Evolutionary conservation across 2,797 vertebrate species (phyloP), one percentile per base, ranked within the genome.

Genomic region (Helarctos malayanus): DNA sequence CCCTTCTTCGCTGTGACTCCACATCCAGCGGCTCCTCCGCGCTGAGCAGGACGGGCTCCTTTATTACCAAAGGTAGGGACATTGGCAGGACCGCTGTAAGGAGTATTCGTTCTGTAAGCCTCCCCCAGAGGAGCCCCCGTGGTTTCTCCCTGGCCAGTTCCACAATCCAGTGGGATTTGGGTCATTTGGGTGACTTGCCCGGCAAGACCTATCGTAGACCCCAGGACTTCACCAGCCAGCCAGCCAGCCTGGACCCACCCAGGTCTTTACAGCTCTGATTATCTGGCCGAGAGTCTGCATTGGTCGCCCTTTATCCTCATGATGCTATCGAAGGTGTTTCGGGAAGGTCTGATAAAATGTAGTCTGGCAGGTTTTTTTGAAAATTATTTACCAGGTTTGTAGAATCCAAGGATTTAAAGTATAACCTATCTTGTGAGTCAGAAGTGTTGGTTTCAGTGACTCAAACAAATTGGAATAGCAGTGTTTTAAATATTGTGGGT

Each of bases 1-100:
- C 99, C 0, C 99, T 99, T 91, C 99, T 99, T 84, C 99, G 99
- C 96, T 99, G 99, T 3, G 99, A 99, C 98, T 99, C 99, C 93
- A 99, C 99, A 52, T 99, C 99, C 98, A 99, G 99, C 23, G 99
- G 99, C 95, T 99, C 99, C 98, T 99, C 99, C 0, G 99, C 99
- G 14, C 99, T 99, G 94, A 99, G 99, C 98, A 99, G 99, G 97
- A 99, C 99, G 0, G 99, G 99, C 97, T 99, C 99, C 97, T 99
- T 99, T 98, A 99, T 99, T 99, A 99, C 99, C 99, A 99, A 99
- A 99, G 99, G 99, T 99, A 98, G 61, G 21, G 2, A 35, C 19
- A 18, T 5, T 68, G 7, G 0, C 57, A 49, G 0, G 0, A 29
- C 1, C 5, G 5, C 25, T 7, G 1, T 18, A 14, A 21, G 19